Base-by-base conservation (phyloP, 1,140 invertebrate species). In the Brachionus asplanchnoidis region DNA sequence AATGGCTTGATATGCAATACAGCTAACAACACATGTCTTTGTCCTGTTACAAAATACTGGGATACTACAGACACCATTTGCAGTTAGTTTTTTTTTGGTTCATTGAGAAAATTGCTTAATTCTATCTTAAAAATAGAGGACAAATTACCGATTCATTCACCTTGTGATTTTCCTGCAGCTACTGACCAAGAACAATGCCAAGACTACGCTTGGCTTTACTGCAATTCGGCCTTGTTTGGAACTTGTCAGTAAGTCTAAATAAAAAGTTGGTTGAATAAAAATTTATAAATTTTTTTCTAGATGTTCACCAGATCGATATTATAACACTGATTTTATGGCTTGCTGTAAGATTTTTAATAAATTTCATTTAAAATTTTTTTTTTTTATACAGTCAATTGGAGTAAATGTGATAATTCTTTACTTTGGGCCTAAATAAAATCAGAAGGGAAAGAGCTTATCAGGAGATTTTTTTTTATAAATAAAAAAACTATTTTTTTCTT, bases 151-250 rank as follows among this genome's bases (percentile, higher is more conserved):
- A 65, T 82, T 44, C 56, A 60, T 14, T 65, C 53, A 1, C 2
- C 36, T 20, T 82, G 79, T 44, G n/a, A 11, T 36, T 77, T 26
- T 77, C 73, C 73, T 12, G 20, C 42, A 28, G 17, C 44, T 11
- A 65, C 50, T 17, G 53, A 65, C 12, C 17, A 65, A 6, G 79
- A 82, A 46, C 20, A 28, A 6, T 82, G 79, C 23, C 79, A 82
- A 46, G 79, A 82, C 26, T 82, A 65, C 11, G 79, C 79, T 32
- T 82, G 53, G 53, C 50, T 82, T n/a, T 82, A 82, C 42, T 82
- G 79, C n/a, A 42, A 82, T 82, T 44, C 65, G 11, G 36, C 26
- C 28, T 9, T 26, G n/a, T 28, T 46, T 17, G 44, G 44, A 26
- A 44, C 53, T 14, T 65, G 77, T 28, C 46, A 82, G 53, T 65